Evolutionary conservation across 2,888 invertebrate genomes (phyloP).

Genomic region (Zaprionus lineosus): DNA sequence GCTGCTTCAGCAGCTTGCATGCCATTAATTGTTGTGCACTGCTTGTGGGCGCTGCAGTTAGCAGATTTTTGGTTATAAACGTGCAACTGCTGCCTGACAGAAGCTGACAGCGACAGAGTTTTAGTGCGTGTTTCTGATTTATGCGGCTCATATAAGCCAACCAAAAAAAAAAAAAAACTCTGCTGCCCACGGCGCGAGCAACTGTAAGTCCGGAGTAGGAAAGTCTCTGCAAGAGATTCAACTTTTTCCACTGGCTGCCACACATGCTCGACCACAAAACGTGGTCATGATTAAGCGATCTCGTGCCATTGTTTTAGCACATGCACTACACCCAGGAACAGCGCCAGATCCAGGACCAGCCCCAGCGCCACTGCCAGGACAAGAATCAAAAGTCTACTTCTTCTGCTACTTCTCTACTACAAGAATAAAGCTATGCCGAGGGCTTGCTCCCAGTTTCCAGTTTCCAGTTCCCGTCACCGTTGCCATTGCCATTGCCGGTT

Average conservation of each 20-base stretch:
- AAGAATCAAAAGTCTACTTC: not conserved
- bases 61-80: constrained; percentile 47
- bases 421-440: too few relatives aligned
- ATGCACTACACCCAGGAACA: constrained; percentile 21
- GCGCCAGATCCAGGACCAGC: not conserved
- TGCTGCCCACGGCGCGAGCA: not conserved
- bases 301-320: constrained; percentile 75
- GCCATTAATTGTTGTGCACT: constrained; percentile 64
- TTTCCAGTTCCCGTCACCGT: too few relatives aligned
- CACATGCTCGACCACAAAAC: constrained; percentile 64
- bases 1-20: constrained; percentile 19
- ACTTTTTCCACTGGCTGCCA: constrained; percentile 22
- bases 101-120: constrained; percentile 49
- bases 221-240: constrained; percentile 1
- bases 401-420: too few relatives aligned
- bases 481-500: too few relatives aligned
- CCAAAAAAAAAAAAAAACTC: constrained; percentile 23
- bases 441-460: too few relatives aligned
- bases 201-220: not conserved
- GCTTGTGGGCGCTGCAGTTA: constrained; percentile 38
- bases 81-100: constrained; percentile 40
- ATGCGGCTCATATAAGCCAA: constrained; percentile 47
- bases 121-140: constrained; percentile 66
- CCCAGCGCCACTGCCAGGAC: not conserved
- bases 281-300: constrained; percentile 80